A percentile compares a stretch with the other conserved stretches of the same genome.
Evolutionary conservation across 2,113 vertebrate species (phyloP).

Genomic region (Peromyscus polionotus): DNA sequence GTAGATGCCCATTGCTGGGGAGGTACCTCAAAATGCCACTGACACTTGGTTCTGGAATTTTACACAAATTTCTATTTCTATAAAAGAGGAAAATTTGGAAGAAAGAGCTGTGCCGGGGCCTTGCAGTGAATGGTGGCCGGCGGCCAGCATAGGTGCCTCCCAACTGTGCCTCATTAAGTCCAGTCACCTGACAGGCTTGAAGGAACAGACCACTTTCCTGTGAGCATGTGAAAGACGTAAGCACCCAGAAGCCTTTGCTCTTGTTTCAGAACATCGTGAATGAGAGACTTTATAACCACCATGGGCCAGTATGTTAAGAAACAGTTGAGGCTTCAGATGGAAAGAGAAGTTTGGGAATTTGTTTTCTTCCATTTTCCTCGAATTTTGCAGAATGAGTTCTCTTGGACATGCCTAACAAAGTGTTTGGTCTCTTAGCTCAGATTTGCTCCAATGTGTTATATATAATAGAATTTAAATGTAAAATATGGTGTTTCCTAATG

Average conservation of each 20-base stretch:
- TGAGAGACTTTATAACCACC: conserved; percentile 65
- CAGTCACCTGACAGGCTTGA: conserved; percentile 50
- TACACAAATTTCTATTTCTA: conserved; percentile 18
- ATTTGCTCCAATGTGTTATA: not conserved
- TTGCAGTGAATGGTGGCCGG: conserved; percentile 42
- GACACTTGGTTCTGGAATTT: not conserved
- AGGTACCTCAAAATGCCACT: not conserved
- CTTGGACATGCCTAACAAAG: conserved; percentile 25
- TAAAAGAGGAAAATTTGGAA: conserved; percentile 2
- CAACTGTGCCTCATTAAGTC: conserved; percentile 63
- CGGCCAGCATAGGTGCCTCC: conserved; percentile 55
- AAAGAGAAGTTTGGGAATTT: conserved; percentile 36
- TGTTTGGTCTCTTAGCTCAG: conserved; percentile 1
- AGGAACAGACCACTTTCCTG: conserved; percentile 65
- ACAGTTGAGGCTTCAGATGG: conserved; percentile 71
- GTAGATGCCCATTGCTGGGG: not conserved
- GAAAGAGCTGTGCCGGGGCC: not conserved
- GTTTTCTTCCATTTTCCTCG: conserved; percentile 41
- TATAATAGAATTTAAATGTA: not conserved
- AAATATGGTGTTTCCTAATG: not conserved
- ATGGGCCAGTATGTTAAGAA: conserved; percentile 68
- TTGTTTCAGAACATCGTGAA: conserved; percentile 50
- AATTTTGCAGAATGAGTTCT: conserved; percentile 48
- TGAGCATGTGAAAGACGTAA: conserved; percentile 58
- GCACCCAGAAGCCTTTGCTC: conserved; percentile 46